Evolutionary conservation across 2,113 vertebrate species (phyloP), one percentile per base, ranked within the genome.

Genomic region (Anas platyrhynchos): DNA sequence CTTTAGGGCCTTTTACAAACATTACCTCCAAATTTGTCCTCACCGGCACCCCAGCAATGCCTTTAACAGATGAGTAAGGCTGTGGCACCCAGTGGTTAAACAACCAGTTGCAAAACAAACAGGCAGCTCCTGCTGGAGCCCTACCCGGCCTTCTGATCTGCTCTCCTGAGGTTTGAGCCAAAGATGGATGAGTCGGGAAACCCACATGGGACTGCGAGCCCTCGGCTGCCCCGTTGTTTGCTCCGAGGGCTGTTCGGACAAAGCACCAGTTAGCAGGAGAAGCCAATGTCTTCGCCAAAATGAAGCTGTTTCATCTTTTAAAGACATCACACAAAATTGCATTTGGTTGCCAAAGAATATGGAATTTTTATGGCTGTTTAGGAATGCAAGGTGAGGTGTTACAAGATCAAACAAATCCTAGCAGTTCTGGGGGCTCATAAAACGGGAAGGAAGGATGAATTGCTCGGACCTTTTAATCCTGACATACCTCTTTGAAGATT

Each of bases 361-460:
- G 83, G 72, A n/a, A 21, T 66, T 89, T 91, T 91, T 72, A 69
- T 77, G 44, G 66, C 29, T 63, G 54, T 84, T 94, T 83, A 74
- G 83, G 48, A 41, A 36, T 52, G 76, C 62, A 41, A 71, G 63
- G 63, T 48, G 73, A 83, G 67, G 63, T 74, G 66, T 77, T 80
- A 90, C 72, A 61, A 91, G 76, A 87, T 89, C 83, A 94, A 94
- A 92, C 81, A 74, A 91, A 86, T 67, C 43, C 46, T 16, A 87
- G 43, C 67, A 75, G 54, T 84, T 80, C 75, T 26, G 5, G 26
- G 58, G 21, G 54, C 84, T 95, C 76, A 44, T 92, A 92, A 95
- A 97, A 91, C 3, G 26, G 43, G n/a, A 76, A 84, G 73, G 69
- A 86, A 81, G 76, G 43, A 34, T 43, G 68, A 90, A 59, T 72